A percentile compares a stretch with the other conserved stretches of the same genome.
Evolutionary conservation across 2,888 invertebrate species (phyloP).

Genomic region (Eristalinus sepulchralis): DNA sequence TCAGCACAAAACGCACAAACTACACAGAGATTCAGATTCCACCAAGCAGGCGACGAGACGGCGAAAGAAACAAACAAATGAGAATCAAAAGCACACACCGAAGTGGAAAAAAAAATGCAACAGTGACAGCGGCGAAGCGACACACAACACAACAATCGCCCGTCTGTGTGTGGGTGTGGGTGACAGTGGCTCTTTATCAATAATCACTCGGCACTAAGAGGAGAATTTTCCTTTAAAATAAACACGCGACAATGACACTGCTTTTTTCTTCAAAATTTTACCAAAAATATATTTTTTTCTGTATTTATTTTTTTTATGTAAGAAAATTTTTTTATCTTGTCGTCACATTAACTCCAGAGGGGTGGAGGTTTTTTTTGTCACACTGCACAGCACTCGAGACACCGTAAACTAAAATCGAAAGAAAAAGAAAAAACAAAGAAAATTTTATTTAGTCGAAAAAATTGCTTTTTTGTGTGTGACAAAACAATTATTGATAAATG

Average conservation of each 20-base stretch:
- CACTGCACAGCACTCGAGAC: slow-evolving; percentile 17
- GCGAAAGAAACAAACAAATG: slow-evolving; percentile 4
- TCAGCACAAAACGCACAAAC: slow-evolving; percentile 39
- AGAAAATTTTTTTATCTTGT: not conserved
- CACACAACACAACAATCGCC: slow-evolving; percentile 4
- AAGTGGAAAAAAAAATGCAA: slow-evolving; percentile 21
- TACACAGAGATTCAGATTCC: not conserved
- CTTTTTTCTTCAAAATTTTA: not conserved
- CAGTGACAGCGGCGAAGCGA: slow-evolving; percentile 28
- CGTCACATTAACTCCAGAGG: slow-evolving; percentile 10
- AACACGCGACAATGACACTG: slow-evolving; percentile 37
- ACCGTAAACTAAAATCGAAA: slow-evolving; percentile 12
- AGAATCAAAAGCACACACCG: slow-evolving; percentile 1
- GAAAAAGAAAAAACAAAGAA: slow-evolving; percentile 7
- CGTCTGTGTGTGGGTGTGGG: not conserved
- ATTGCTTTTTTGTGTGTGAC: not conserved
- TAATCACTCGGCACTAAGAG: slow-evolving; percentile 54
- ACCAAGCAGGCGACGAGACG: not conserved
- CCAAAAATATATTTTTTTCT: not conserved
- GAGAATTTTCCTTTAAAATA: slow-evolving; percentile 14
- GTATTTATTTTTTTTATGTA: slow-evolving; percentile 1
- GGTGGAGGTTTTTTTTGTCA: not conserved
- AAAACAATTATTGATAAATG: slow-evolving; percentile 39
- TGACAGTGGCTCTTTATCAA: slow-evolving; percentile 45
- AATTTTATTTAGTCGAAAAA: too few species aligned